A percentile compares a stretch with the other conserved stretches of the same genome.
These are phyloP conservation scores for Ptychodera flava DNA, from an alignment of 35 echinoderm and acorn worm species.

Conservation along the genomic window DNA sequence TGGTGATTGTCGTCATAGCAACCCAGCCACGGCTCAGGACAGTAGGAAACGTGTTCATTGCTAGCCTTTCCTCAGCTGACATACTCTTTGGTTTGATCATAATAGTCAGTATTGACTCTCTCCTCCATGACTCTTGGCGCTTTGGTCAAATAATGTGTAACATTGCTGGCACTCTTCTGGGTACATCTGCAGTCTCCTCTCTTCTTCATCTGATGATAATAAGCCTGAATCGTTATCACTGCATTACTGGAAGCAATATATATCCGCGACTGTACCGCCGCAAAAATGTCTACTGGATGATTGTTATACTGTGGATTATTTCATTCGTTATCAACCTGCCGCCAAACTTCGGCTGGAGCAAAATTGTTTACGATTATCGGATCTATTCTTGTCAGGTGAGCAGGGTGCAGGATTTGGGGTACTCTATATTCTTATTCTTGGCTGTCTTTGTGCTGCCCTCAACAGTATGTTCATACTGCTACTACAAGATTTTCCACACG, in stretches of 20 bases:
- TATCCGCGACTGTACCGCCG: constrained; percentile 63
- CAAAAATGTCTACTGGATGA: constrained; percentile 40
- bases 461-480: constrained; percentile 41
- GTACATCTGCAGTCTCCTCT: background rate
- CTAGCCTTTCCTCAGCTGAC: background rate
- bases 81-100: background rate
- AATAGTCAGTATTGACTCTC: background rate
- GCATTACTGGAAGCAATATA: constrained; percentile 39
- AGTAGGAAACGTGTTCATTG: background rate
- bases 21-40: background rate
- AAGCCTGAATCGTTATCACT: constrained; percentile 59
- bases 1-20: background rate
- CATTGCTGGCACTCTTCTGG: background rate
- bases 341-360: constrained; percentile 68
- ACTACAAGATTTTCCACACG: constrained; percentile 37
- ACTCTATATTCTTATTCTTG: constrained; percentile 68
- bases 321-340: constrained; percentile 72
- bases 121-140: background rate
- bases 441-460: constrained; percentile 47
- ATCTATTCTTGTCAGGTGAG: constrained; percentile 68
- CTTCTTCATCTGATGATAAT: constrained; percentile 16
- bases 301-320: constrained; percentile 52
- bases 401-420: constrained; percentile 54
- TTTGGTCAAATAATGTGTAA: background rate
- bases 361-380: constrained; percentile 48